Evolutionary conservation across 1,140 invertebrate genomes (phyloP).

Genomic region (Coelopa frigida): DNA sequence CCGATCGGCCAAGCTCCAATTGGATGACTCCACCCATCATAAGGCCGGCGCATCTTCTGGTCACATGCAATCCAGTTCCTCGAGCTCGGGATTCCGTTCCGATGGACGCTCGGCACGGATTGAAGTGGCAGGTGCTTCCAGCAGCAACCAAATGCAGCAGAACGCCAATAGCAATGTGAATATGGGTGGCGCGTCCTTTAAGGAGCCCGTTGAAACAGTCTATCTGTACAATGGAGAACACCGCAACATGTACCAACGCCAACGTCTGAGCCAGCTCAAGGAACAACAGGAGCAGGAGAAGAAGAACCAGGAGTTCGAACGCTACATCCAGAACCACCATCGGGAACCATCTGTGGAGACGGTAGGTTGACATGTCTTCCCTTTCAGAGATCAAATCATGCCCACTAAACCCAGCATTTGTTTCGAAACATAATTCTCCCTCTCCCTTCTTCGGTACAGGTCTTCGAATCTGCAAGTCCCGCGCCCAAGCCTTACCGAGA

Average conservation of each 20-base stretch:
- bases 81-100: no score
- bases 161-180: no score
- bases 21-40: no score
- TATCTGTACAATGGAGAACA: neutral
- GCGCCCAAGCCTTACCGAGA: slow-evolving; percentile 18
- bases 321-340: slow-evolving; percentile 37
- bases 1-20: no score
- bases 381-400: neutral
- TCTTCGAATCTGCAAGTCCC: slow-evolving; percentile 34
- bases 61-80: no score
- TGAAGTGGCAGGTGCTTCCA: no score
- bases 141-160: no score
- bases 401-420: neutral
- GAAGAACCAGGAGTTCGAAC: slow-evolving; percentile 40
- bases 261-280: slow-evolving; percentile 24
- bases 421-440: neutral
- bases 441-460: slow-evolving; percentile 16
- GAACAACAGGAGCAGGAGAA: slow-evolving; percentile 32
- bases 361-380: slow-evolving; percentile 21
- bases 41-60: no score
- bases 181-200: no score
- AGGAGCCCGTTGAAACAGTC: no score
- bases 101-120: no score
- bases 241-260: neutral
- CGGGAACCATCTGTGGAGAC: slow-evolving; percentile 40